Base-by-base conservation (phyloP, 2,888 invertebrate species). In the Drosophila atripex region DNA sequence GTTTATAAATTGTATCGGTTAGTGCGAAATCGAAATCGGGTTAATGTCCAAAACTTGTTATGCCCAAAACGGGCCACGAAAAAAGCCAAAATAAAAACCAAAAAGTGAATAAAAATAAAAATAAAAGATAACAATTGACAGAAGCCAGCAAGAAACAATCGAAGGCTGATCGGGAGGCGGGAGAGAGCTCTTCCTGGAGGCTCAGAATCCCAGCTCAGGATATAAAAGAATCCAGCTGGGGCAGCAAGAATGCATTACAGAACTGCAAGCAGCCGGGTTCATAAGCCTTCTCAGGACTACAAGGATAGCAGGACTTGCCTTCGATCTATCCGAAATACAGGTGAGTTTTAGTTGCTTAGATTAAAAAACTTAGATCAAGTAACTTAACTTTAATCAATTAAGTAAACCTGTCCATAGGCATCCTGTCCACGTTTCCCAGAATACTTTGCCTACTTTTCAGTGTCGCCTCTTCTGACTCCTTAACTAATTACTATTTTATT, bases 1-100 rank as follows among this genome's bases (percentile, higher is more conserved):
- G 43, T 55, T 25, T 52, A 28, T 55, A 41, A 49, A 41, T 39
- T 68, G 72, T 64, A 66, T 63, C 47, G 60, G 57, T 57, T 47
- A 59, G 69, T 68, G 57, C 43, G 46, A 69, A 50, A 54, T 64
- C 65, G 56, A 68, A 83, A 86, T 83, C 86, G 88, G 82, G 88
- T 83, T 83, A 88, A 88, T 86, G 83, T 71, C 75, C 75, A 86
- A 56, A 83, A 86, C 82, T 86, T 77, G 82, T 83, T 83, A 71
- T 83, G 66, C 18, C 72, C 51, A 60, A 80, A 49, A 56, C 61
- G 54, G 41, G 25, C 8, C 6, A 28, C n/a, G 38, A 6, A 41
- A 51, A 61, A 59, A n/a, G n/a, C n/a, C n/a, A n/a, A 47, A 21
- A 38, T 41, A 39, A 11, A 30, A 55, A 45, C 18, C 28, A 51